Base-by-base conservation (phyloP, 2,888 invertebrate species). In the Pyrrhia umbra region DNA sequence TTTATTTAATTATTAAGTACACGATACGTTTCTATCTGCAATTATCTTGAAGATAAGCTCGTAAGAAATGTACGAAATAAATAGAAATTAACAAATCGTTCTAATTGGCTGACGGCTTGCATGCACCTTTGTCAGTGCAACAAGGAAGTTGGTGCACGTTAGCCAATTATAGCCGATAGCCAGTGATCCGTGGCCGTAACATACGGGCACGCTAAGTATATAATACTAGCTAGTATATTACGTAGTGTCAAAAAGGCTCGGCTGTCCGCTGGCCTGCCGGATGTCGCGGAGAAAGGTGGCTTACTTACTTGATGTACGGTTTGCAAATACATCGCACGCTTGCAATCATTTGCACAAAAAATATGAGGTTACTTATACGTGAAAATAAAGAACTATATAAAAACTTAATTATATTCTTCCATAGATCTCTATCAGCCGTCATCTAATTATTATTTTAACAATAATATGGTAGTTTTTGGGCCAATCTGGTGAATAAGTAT, bases 261-360 rank as follows among this genome's bases (percentile, higher is more conserved):
- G 70, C 61, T 75, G 79, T 61, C 80, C 80, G 71, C 75, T 68
- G 59, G 67, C 60, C 77, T 84, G 71, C 85, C 89, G 89, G 89
- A 90, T 89, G 85, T 83, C 79, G 79, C 46, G 82, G 89, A 88
- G 90, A 90, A 90, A 90, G 90, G 88, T 73, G 82, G 30, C 72
- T 80, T 79, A 82, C 85, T 80, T 82, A 77, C 27, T 10, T 13
- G 51, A n/a, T 23, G 57, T 47, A 70, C 37, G 2, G 79, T 62
- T 25, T 0, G 68, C 64, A 76, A 68, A 77, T 45, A 60, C 56
- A 18, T n/a, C n/a, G n/a, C n/a, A n/a, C n/a, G n/a, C n/a, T n/a
- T n/a, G n/a, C n/a, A n/a, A n/a, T n/a, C n/a, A n/a, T n/a, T n/a
- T n/a, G n/a, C n/a, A n/a, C n/a, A n/a, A n/a, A n/a, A n/a, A n/a